Evolutionary conservation across 2,113 vertebrate species (phyloP).

Genomic region (Haplochromis vanheusdeni): DNA sequence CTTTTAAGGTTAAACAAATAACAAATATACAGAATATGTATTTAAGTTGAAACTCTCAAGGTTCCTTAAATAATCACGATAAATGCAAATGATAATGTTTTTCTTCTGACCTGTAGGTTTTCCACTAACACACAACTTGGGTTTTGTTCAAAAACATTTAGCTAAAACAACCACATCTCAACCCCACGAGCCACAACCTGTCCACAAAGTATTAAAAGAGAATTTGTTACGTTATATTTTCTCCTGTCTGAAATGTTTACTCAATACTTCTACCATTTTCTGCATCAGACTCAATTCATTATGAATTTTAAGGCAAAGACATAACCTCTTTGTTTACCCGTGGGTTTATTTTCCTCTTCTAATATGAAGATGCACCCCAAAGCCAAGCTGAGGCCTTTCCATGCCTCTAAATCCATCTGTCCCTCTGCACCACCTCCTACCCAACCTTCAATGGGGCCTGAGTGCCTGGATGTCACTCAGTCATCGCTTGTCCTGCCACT

Average conservation of each 20-base stretch:
- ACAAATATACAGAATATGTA: rapidly evolving
- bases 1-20: not conserved
- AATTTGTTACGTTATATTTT: not conserved
- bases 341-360: not conserved
- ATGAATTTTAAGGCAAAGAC: not conserved
- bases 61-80: not conserved
- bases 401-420: constrained; percentile 23
- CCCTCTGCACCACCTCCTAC: not conserved
- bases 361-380: constrained; percentile 8
- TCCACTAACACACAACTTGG: not conserved
- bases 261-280: not conserved
- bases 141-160: not conserved
- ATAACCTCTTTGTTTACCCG: not conserved
- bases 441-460: not conserved
- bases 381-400: constrained; percentile 1
- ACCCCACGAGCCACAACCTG: not conserved
- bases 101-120: not conserved
- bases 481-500: constrained; percentile 53
- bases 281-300: not conserved
- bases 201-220: not conserved
- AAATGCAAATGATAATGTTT: not conserved
- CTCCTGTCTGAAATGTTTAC: not conserved
- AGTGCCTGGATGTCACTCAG: constrained; percentile 32
- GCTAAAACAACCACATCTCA: not conserved
- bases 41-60: not conserved